Percentiles rank a stretch among this genome's conserved stretches.
These are phyloP conservation scores for Pherbina coryleti DNA, from an alignment of 2,888 invertebrate species.

Conservation along the genomic window DNA sequence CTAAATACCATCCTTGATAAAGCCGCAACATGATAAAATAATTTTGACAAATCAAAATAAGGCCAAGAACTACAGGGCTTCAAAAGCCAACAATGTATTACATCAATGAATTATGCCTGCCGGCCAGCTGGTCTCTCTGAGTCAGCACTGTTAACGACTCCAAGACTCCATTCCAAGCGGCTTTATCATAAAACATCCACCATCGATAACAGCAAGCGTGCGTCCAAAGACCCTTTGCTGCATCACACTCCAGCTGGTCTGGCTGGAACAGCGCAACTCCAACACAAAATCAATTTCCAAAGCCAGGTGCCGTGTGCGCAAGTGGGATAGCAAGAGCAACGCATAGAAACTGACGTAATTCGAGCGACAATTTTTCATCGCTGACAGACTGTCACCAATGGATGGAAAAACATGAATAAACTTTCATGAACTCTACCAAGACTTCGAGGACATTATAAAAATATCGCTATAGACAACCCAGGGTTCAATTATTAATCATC, in stretches of 20 bases:
- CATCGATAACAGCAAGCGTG: neutral
- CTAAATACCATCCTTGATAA: no score
- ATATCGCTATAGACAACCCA: neutral
- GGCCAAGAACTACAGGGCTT: no score
- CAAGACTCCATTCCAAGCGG: neutral
- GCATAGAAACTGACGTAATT: slow-evolving; percentile 52
- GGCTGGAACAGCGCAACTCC: slow-evolving; percentile 39
- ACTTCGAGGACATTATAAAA: neutral
- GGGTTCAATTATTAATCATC: no score
- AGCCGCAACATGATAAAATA: no score
- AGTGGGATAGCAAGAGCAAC: slow-evolving; percentile 41
- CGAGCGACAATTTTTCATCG: slow-evolving; percentile 37
- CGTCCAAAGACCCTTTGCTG: neutral
- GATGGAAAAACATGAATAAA: neutral
- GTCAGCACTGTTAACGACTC: neutral
- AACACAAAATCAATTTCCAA: slow-evolving; percentile 9
- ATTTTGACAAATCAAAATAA: no score
- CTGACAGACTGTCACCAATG: slow-evolving; percentile 44
- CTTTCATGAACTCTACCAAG: neutral
- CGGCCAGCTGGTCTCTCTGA: neutral
- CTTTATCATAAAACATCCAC: slow-evolving; percentile 1
- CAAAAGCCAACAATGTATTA: no score
- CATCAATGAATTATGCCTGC: no score
- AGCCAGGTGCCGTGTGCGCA: slow-evolving; percentile 7
- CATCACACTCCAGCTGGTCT: neutral